Conservation (phyloP, 2,113 vertebrate species). For the Corythaeola cristata region DNA sequence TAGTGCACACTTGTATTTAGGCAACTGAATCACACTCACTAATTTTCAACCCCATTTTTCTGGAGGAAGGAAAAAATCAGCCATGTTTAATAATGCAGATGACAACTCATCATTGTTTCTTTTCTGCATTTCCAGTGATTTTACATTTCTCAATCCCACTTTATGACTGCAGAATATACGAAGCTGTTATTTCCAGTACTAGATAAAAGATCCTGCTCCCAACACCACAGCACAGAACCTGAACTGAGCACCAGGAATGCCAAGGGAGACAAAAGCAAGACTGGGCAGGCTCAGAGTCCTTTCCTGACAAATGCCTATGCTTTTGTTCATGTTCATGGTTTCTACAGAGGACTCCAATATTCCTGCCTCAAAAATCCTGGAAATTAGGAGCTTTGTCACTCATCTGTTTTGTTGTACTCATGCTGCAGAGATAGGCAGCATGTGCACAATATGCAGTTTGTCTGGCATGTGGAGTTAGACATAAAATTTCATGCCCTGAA, state of each 20-base stretch:
- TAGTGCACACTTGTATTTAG: background rate
- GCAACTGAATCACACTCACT: background rate
- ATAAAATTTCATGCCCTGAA: background rate
- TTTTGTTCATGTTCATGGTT: background rate
- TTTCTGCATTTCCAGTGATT: background rate
- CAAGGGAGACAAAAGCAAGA: background rate
- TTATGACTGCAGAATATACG: background rate
- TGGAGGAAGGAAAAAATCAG: background rate
- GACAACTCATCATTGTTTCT: background rate
- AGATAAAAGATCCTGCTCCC: background rate
- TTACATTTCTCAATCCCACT: background rate
- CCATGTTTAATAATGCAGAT: background rate
- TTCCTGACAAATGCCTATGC: background rate
- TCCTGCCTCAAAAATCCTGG: background rate
- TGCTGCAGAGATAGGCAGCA: background rate
- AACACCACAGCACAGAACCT: background rate
- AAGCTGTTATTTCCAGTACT: background rate
- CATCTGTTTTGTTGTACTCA: background rate
- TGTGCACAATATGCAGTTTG: background rate
- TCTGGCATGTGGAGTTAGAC: background rate
- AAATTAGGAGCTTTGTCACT: background rate
- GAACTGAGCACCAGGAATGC: background rate
- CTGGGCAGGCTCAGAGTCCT: background rate
- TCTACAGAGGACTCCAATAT: background rate
- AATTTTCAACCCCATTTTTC: background rate